These are phyloP conservation scores for Drosophila anceps DNA, from an alignment of 2,888 invertebrate genomes.

Conservation along the genomic window DNA sequence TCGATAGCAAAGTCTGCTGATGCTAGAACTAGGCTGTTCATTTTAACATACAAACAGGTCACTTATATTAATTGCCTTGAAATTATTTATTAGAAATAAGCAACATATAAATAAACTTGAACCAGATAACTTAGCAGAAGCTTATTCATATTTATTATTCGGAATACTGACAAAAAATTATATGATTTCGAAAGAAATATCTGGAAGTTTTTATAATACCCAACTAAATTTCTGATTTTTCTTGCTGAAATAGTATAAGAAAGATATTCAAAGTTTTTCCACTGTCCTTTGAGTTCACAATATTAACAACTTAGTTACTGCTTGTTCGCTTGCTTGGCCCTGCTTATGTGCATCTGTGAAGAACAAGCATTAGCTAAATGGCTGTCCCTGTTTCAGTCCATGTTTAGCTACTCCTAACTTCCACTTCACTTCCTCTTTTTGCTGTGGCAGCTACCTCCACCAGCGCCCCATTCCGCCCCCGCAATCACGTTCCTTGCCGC, in stretches of 20 bases:
- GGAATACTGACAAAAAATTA: too few species aligned
- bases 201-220: not conserved
- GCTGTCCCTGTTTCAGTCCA: conserved; percentile 17
- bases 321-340: conserved; percentile 1
- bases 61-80: too few species aligned
- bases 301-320: conserved; percentile 60
- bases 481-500: conserved; percentile 53
- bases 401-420: conserved; percentile 40
- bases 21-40: too few species aligned
- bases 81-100: too few species aligned
- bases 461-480: conserved; percentile 35
- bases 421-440: conserved; percentile 41
- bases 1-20: too few species aligned
- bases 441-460: not conserved
- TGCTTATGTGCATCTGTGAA: conserved; percentile 33
- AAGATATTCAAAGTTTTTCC: conserved; percentile 30
- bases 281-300: conserved; percentile 32
- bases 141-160: too few species aligned
- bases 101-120: too few species aligned
- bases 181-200: too few species aligned
- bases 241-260: not conserved
- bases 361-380: conserved; percentile 39
- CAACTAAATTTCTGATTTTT: not conserved
- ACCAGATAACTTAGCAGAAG: too few species aligned
- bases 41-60: too few species aligned